phyloP scores from a whole-genome alignment of 2,113 vertebrate genomes.

The Calypte anna region DNA sequence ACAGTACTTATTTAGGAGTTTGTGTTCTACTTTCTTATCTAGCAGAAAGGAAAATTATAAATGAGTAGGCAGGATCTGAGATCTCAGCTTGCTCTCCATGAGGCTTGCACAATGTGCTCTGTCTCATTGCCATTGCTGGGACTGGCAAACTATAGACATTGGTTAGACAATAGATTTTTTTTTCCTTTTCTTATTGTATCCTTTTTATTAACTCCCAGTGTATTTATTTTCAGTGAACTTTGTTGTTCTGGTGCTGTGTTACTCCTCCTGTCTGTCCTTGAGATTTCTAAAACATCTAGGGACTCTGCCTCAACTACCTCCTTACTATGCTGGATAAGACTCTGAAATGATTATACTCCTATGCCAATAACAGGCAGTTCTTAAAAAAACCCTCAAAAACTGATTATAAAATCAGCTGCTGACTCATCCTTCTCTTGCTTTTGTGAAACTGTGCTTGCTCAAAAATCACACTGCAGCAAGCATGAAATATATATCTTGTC shows the following conservation, averaged over 20 bases:
- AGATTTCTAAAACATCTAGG: not conserved
- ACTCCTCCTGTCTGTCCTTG: not conserved
- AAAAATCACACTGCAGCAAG: not conserved
- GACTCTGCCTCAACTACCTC: not conserved
- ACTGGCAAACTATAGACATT: not conserved
- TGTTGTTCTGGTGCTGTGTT: not conserved
- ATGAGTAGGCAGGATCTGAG: not conserved
- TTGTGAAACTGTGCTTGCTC: not conserved
- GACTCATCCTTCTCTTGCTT: slow-evolving; percentile 19
- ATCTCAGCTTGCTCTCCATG: not conserved
- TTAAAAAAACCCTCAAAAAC: not conserved
- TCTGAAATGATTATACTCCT: not conserved
- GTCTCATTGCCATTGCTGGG: not conserved
- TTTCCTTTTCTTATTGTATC: not conserved
- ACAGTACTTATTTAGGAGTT: not conserved
- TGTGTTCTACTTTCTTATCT: not conserved
- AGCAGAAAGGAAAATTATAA: not conserved
- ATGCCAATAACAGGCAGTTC: not conserved
- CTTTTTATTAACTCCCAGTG: not conserved
- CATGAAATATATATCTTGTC: slow-evolving; percentile 32
- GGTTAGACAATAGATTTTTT: not conserved
- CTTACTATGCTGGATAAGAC: not conserved
- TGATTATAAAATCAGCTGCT: not conserved
- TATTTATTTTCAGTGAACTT: not conserved
- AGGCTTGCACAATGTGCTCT: not conserved